A percentile compares a stretch with the other conserved stretches of the same genome.
These are phyloP conservation scores for Drosophila busckii DNA, from an alignment of 1,140 invertebrate species.

Conservation along the genomic window DNA sequence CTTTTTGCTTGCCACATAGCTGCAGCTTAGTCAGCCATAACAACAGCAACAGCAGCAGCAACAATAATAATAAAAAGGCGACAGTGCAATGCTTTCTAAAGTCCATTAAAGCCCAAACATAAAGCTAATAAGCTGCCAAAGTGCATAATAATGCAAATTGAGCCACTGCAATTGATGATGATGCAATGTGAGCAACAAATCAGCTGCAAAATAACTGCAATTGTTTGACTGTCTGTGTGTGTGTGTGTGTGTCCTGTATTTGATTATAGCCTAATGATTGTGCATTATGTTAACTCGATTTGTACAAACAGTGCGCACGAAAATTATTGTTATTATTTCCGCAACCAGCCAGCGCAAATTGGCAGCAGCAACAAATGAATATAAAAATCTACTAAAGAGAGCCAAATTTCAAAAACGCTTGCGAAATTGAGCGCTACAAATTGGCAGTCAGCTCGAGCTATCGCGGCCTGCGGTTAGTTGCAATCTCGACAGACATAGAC, in stretches of 20 bases:
- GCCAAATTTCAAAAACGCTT: constrained; percentile 25
- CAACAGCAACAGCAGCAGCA: constrained; percentile 1
- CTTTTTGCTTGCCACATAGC: constrained; percentile 61
- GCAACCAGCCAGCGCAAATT: constrained; percentile 54
- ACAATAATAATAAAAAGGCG: background rate
- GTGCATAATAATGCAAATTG: constrained; percentile 64
- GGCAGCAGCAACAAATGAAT: constrained; percentile 33
- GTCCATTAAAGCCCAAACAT: background rate
- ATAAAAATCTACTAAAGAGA: constrained; percentile 5
- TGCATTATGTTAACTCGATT: constrained; percentile 71
- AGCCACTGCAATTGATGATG: constrained; percentile 34
- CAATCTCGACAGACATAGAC: background rate
- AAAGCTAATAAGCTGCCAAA: constrained; percentile 58
- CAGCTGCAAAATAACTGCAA: constrained; percentile 28
- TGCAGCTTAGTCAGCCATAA: constrained; percentile 66
- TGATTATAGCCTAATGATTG: constrained; percentile 39
- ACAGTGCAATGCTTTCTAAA: constrained; percentile 26
- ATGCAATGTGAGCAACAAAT: constrained; percentile 35
- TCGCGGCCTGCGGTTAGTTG: background rate
- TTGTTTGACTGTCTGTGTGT: background rate
- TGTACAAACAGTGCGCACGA: constrained; percentile 66
- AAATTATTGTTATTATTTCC: constrained; percentile 76
- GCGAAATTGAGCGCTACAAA: constrained; percentile 54
- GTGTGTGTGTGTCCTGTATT: constrained; percentile 19
- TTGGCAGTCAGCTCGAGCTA: constrained; percentile 30